Conservation (phyloP, 53 echinoderm and acorn worm genomes). For the Glandiceps talaboti region DNA sequence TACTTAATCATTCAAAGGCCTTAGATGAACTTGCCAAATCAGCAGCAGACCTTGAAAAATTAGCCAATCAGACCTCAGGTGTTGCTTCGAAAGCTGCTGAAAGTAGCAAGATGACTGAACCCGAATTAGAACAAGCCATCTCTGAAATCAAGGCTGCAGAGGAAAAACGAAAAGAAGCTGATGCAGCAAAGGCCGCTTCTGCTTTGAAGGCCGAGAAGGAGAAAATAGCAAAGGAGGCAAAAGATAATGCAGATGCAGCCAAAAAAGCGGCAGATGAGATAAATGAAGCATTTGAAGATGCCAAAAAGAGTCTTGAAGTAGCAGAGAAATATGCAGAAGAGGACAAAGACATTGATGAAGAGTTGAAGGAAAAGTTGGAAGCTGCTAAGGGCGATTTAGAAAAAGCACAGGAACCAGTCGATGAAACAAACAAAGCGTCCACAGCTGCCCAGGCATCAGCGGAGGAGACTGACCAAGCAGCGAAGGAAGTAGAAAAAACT, state of each 20-base stretch:
- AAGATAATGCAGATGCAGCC: background rate
- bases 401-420: background rate
- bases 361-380: background rate
- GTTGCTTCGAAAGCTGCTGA: background rate
- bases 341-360: background rate
- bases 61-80: background rate
- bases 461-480: background rate
- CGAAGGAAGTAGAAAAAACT: background rate
- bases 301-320: background rate
- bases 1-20: background rate
- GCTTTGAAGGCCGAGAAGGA: background rate
- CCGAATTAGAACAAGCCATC: background rate
- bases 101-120: background rate
- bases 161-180: background rate
- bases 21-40: background rate
- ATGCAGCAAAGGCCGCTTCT: background rate
- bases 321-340: background rate
- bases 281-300: background rate
- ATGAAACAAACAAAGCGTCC: background rate
- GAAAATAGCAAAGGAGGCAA: background rate
- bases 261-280: background rate
- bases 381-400: background rate
- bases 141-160: background rate
- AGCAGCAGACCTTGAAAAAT: background rate
- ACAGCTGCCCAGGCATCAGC: background rate